Evolutionary conservation across 2,113 vertebrate genomes (phyloP).

Genomic region (Rhinolophus sinicus): DNA sequence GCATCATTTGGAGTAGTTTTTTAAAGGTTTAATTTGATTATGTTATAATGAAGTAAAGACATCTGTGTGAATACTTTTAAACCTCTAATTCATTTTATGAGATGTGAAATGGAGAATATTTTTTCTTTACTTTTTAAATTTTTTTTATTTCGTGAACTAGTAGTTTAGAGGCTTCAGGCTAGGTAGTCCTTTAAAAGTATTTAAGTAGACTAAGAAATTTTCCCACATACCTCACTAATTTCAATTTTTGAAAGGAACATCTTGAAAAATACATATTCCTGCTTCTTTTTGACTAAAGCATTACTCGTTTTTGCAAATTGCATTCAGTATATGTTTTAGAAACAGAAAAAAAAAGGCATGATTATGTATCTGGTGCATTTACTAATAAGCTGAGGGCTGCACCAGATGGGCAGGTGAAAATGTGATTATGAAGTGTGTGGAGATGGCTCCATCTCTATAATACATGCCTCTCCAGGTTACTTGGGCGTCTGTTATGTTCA

Average conservation of each 20-base stretch:
- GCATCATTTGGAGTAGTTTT: constrained; percentile 1
- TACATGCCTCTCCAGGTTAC: constrained; percentile 84
- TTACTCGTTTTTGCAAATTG: constrained; percentile 18
- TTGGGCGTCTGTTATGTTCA: constrained; percentile 81
- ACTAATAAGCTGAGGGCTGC: constrained; percentile 84
- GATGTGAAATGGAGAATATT: neutral
- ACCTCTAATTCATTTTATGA: constrained; percentile 17
- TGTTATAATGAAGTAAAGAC: neutral
- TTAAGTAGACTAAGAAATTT: constrained; percentile 2
- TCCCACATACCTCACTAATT: constrained; percentile 24
- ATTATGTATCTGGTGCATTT: constrained; percentile 69
- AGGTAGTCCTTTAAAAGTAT: neutral
- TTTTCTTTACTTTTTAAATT: neutral
- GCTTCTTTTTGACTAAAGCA: neutral
- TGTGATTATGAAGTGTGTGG: constrained; percentile 86
- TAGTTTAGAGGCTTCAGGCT: neutral
- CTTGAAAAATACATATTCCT: constrained; percentile 40
- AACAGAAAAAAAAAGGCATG: constrained; percentile 70
- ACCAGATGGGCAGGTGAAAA: constrained; percentile 89
- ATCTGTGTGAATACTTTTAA: neutral
- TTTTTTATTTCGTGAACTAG: neutral
- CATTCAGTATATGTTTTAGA: constrained; percentile 69
- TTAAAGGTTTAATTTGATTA: neutral
- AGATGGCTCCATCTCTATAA: constrained; percentile 81
- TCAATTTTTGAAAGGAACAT: constrained; percentile 48